Evolutionary conservation across 2,113 vertebrate genomes (phyloP), one percentile per base, ranked within the genome.

Genomic region (Seriola aureovittata): DNA sequence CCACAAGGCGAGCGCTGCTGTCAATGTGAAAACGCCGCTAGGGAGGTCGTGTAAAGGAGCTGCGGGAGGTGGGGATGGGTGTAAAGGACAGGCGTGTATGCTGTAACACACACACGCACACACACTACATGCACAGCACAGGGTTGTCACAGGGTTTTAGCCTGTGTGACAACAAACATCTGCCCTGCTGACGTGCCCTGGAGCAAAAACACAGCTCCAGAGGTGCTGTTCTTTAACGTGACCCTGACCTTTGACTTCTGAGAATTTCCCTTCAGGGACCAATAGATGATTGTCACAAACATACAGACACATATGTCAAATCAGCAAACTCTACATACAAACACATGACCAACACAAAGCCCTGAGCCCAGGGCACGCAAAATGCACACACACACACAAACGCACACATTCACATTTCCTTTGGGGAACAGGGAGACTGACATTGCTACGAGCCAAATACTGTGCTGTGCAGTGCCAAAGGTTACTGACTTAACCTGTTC

Each of bases 1-100:
- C 89, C 85, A 75, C 72, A 81, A 82, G 85, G 78, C 19, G 32
- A 85, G 62, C 25, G 16, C 71, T 70, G 91, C 85, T 89, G 89
- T 91, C 88, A 91, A 46, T 70, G 76, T 85, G 77, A 79, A 85
- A 69, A 59, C n/a, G 23, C 85, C 62, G 23, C 46, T 4, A 65
- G 87, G 81, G 84, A 88, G 91, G 85, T 88, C 25, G 34, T 54
- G 65, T 75, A 68, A 55, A 79, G 83, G 72, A 86, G 75, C 66
- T 46, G n/a, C 14, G 40, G 60, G 82, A 36, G 55, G 46, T 38
- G 42, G 48, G 44, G 12, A 64, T 21, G 75, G 59, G 21, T 68
- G 65, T 54, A 65, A 63, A 81, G 48, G 72, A 84, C 34, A 57
- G 62, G 46, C 13, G 11, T 62, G 42, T 66, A 13, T 62, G 50